Evolutionary conservation across 2,797 vertebrate species (phyloP).

Genomic region (Eulemur rubriventer): DNA sequence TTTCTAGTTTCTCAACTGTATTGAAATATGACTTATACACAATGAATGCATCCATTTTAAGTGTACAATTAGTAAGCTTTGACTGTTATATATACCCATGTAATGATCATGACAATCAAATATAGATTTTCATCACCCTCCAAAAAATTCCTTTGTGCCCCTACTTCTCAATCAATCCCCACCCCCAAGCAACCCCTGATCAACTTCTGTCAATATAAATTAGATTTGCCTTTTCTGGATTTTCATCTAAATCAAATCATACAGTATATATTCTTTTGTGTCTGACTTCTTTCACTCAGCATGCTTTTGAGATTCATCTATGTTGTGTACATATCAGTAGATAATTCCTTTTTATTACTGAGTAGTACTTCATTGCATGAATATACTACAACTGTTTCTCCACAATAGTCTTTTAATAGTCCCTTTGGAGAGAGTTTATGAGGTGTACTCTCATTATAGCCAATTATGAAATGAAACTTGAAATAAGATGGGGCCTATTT

Average conservation of each 20-base stretch:
- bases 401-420: not conserved
- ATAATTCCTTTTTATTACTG: not conserved
- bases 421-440: not conserved
- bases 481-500: not conserved
- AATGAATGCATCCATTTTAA: not conserved
- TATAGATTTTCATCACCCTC: not conserved
- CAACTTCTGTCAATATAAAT: not conserved
- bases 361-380: not conserved
- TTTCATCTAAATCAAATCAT: not conserved
- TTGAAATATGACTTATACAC: not conserved
- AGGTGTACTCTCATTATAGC: not conserved
- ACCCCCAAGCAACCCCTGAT: not conserved
- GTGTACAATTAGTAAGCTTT: not conserved
- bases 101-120: not conserved
- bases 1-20: not conserved
- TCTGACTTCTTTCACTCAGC: not conserved
- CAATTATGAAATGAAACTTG: not conserved
- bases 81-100: not conserved
- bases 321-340: not conserved
- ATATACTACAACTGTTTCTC: too few relatives aligned
- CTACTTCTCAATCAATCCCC: not conserved
- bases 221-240: not conserved
- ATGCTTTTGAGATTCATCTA: not conserved
- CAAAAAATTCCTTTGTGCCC: not conserved
- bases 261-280: not conserved